These are phyloP conservation scores for Datnioides undecimradiatus DNA, from an alignment of 2,113 vertebrate species.

Conservation along the genomic window DNA sequence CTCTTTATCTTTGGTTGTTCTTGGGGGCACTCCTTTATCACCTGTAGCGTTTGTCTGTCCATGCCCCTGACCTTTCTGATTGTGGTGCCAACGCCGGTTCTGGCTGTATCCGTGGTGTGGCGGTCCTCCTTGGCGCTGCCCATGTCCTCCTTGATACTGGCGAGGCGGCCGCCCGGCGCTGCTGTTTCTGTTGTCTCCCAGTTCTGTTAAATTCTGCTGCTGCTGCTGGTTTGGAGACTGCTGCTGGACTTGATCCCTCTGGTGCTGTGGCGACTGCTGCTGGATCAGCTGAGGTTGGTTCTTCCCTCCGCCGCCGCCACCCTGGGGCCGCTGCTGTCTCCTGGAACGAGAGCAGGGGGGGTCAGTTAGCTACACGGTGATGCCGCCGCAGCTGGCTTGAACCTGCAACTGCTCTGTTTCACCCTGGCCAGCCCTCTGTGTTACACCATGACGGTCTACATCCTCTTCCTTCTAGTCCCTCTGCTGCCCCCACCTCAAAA, in stretches of 20 bases:
- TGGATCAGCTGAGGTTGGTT: constrained; percentile 78
- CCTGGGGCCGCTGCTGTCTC: constrained; percentile 90
- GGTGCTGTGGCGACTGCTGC: constrained; percentile 75
- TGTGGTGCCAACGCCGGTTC: constrained; percentile 95
- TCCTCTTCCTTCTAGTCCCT: not conserved
- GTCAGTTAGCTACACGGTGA: constrained; percentile 55
- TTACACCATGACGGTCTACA: not conserved
- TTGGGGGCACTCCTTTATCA: constrained; percentile 63
- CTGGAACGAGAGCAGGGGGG: constrained; percentile 81
- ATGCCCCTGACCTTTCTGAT: constrained; percentile 84
- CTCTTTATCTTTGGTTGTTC: constrained; percentile 89
- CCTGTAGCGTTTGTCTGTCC: constrained; percentile 67
- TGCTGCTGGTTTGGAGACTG: constrained; percentile 75
- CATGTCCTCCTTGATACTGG: constrained; percentile 89
- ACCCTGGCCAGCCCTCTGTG: not conserved
- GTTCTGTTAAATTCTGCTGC: constrained; percentile 80
- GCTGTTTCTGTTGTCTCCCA: constrained; percentile 71
- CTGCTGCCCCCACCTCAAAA: not conserved
- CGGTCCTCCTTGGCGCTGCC: constrained; percentile 82
- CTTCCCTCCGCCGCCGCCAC: constrained; percentile 86
- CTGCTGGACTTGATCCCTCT: constrained; percentile 73
- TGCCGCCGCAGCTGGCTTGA: constrained; percentile 19
- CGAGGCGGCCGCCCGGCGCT: constrained; percentile 88
- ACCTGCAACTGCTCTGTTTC: constrained; percentile 8
- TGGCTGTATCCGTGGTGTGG: constrained; percentile 94